Conservation (phyloP, 2,888 invertebrate species). For the Diadegma fenestrale region DNA sequence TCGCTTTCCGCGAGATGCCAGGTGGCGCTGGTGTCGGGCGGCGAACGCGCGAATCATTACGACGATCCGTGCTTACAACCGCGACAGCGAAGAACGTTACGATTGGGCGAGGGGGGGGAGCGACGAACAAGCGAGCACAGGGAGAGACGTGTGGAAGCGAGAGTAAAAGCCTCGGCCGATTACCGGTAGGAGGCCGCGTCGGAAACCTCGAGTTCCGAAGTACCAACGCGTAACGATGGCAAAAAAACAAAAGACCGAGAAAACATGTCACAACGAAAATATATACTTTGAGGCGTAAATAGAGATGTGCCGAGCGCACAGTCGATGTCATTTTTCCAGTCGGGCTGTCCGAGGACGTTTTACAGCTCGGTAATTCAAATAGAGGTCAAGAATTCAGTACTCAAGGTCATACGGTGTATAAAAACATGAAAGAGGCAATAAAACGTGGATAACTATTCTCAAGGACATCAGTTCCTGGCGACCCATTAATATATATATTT, state of each 20-base stretch:
- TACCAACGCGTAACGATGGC: slow-evolving; percentile 31
- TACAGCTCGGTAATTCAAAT: not conserved
- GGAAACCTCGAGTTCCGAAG: slow-evolving; percentile 58
- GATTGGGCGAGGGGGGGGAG: slow-evolving; percentile 16
- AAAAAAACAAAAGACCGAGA: slow-evolving; percentile 37
- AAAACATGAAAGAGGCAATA: slow-evolving; percentile 20
- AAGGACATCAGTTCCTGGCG: slow-evolving; percentile 16
- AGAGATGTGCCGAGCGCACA: not conserved
- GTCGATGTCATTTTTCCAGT: slow-evolving; percentile 13
- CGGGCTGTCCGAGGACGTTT: slow-evolving; percentile 1
- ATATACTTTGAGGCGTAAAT: slow-evolving; percentile 1
- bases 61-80: slow-evolving; percentile 7
- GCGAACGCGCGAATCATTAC: slow-evolving; percentile 32
- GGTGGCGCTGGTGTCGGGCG: slow-evolving; percentile 40
- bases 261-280: slow-evolving; percentile 47
- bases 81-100: slow-evolving; percentile 18
- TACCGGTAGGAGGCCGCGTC: slow-evolving; percentile 58
- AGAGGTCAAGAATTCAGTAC: slow-evolving; percentile 37
- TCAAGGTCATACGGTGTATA: slow-evolving; percentile 19
- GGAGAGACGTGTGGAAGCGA: slow-evolving; percentile 43
- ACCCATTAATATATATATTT: not conserved
- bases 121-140: slow-evolving; percentile 6
- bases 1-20: slow-evolving; percentile 58
- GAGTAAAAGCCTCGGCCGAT: slow-evolving; percentile 41
- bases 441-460: slow-evolving; percentile 21